Conservation (phyloP, 2,888 invertebrate species). For the Coenonympha arcania region DNA sequence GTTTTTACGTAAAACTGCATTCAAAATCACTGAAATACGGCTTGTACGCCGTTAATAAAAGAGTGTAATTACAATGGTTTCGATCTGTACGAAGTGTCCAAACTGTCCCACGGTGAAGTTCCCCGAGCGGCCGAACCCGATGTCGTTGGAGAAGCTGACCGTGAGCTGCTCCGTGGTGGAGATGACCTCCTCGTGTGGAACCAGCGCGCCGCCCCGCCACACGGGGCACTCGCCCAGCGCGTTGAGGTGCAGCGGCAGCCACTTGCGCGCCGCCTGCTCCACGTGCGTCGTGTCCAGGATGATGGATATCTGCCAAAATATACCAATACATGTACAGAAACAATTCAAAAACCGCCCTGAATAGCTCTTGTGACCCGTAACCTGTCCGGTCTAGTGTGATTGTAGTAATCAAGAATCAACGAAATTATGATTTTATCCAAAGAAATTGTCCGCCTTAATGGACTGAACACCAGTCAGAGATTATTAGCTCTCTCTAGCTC, state of each 20-base stretch:
- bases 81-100: slow-evolving; percentile 78
- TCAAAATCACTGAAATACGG: too few relatives aligned
- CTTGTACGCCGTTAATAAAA: background rate
- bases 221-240: slow-evolving; percentile 85
- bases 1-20: too few relatives aligned
- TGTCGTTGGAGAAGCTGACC: slow-evolving; percentile 72
- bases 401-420: too few relatives aligned
- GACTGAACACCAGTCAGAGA: too few relatives aligned
- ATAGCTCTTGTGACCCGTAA: too few relatives aligned
- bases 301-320: slow-evolving; percentile 76
- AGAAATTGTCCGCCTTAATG: too few relatives aligned
- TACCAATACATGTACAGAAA: too few relatives aligned
- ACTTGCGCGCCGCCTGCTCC: slow-evolving; percentile 76
- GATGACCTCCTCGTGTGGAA: slow-evolving; percentile 83
- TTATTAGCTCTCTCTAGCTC: too few relatives aligned
- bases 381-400: too few relatives aligned
- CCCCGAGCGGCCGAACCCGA: slow-evolving; percentile 76
- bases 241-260: slow-evolving; percentile 83
- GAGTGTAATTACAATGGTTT: slow-evolving; percentile 78
- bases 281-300: slow-evolving; percentile 80
- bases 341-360: too few relatives aligned
- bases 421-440: too few relatives aligned
- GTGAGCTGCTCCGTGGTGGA: slow-evolving; percentile 84
- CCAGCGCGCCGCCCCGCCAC: slow-evolving; percentile 66
- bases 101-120: slow-evolving; percentile 83